Conservation (phyloP, 2,888 invertebrate species). For the Orthonychiurus folsomi region DNA sequence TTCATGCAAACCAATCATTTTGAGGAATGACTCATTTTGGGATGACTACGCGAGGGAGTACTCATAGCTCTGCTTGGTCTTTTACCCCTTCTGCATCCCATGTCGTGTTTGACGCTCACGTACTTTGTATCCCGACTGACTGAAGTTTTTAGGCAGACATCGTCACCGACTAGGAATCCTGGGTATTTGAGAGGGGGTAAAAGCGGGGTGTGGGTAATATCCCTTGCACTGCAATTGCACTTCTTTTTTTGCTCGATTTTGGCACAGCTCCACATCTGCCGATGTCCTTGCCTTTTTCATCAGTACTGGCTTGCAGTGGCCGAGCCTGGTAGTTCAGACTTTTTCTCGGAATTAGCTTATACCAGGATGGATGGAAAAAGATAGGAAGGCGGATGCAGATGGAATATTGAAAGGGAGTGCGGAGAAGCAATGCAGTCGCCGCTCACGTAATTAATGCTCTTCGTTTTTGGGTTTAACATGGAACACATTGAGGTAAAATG, state of each 20-base stretch:
- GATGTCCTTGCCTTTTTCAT: not conserved
- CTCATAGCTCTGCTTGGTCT: no score
- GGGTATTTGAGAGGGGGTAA: not conserved
- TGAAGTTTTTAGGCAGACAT: no score
- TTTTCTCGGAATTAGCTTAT: not conserved
- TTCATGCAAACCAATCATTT: not conserved
- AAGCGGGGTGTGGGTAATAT: not conserved
- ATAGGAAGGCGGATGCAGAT: not conserved
- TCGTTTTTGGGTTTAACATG: no score
- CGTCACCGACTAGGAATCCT: not conserved
- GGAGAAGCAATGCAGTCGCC: not conserved
- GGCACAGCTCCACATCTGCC: not conserved
- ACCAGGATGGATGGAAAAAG: not conserved
- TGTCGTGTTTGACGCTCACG: not conserved
- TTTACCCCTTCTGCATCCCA: no score
- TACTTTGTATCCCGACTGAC: not conserved
- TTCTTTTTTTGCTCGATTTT: not conserved
- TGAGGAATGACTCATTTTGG: constrained; percentile 1
- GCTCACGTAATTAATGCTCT: no score
- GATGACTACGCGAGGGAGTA: not conserved
- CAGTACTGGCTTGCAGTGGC: not conserved
- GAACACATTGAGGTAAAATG: no score
- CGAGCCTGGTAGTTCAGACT: no score
- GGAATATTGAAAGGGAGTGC: not conserved
- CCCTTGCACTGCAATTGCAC: not conserved